These are phyloP conservation scores for Hirtodrosophila duncani DNA, from an alignment of 2,888 invertebrate genomes.

Conservation along the genomic window DNA sequence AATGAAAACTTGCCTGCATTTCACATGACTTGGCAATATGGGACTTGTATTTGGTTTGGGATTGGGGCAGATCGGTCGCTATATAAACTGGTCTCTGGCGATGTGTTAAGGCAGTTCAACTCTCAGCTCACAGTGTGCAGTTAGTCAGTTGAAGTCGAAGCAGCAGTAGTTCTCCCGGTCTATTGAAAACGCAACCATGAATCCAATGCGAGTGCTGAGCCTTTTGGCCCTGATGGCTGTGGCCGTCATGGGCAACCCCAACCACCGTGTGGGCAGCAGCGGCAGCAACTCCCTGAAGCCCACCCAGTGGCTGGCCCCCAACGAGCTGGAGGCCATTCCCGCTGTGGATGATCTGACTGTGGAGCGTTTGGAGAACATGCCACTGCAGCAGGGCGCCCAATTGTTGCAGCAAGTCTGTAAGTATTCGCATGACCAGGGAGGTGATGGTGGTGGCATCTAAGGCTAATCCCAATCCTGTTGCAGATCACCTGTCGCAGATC, in stretches of 20 bases:
- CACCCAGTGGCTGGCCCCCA: constrained; percentile 62
- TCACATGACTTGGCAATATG: no score
- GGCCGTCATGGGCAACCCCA: constrained; percentile 46
- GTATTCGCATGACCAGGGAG: constrained; percentile 27
- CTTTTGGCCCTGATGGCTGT: constrained; percentile 57
- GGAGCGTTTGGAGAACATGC: constrained; percentile 64
- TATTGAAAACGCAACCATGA: constrained; percentile 52
- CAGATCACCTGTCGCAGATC: constrained; percentile 69
- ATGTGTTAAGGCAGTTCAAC: constrained; percentile 63
- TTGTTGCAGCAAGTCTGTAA: constrained; percentile 67
- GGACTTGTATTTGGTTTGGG: no score
- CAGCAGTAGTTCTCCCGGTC: constrained; percentile 4
- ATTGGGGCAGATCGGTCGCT: no score
- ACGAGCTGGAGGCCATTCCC: constrained; percentile 65
- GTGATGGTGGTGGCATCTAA: no score
- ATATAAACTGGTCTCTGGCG: constrained; percentile 42
- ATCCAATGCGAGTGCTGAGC: constrained; percentile 59
- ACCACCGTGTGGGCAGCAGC: constrained; percentile 32
- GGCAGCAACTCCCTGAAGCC: constrained; percentile 57
- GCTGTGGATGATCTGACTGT: constrained; percentile 60
- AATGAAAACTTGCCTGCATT: no score
- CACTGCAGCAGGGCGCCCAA: constrained; percentile 62
- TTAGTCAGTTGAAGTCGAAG: constrained; percentile 45
- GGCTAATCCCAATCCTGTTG: no score
- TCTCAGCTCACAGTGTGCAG: constrained; percentile 28